Conservation (phyloP, 2,797 vertebrate species). For the Malurus splendens region DNA sequence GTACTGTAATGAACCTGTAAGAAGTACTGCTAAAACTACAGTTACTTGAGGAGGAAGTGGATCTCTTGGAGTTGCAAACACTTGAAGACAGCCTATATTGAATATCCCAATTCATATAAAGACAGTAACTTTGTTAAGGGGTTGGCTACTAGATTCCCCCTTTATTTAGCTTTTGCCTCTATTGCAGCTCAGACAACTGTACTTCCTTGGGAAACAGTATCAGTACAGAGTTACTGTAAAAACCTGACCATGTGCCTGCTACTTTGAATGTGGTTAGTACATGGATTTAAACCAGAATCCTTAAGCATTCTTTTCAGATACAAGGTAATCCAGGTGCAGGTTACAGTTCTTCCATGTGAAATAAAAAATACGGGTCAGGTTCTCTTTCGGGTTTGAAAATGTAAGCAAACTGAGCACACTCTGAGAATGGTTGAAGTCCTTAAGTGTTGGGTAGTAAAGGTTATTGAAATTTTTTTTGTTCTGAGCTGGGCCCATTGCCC, state of each 20-base stretch:
- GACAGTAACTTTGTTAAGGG: not conserved
- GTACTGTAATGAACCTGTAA: not conserved
- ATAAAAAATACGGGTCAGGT: not conserved
- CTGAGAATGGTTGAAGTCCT: not conserved
- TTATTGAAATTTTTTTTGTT: not conserved
- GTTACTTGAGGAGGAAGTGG: not conserved
- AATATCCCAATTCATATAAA: not conserved
- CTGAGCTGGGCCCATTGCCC: not conserved
- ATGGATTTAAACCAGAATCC: not conserved
- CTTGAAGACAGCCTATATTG: not conserved
- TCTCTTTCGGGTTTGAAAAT: not conserved
- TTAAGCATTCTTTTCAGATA: not conserved
- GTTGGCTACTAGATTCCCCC: not conserved
- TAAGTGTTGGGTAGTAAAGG: not conserved
- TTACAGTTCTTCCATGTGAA: not conserved
- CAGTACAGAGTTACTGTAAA: not conserved
- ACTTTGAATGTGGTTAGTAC: not conserved
- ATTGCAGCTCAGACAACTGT: not conserved
- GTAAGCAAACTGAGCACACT: not conserved
- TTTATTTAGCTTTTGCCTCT: not conserved
- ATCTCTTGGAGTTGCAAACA: not conserved
- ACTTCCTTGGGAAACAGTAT: not conserved
- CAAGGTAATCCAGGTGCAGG: not conserved
- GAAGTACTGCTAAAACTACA: not conserved
- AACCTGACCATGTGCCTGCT: rapidly evolving